Base-by-base conservation (phyloP, 2,797 vertebrate species). In the Epinephelus coioides region DNA sequence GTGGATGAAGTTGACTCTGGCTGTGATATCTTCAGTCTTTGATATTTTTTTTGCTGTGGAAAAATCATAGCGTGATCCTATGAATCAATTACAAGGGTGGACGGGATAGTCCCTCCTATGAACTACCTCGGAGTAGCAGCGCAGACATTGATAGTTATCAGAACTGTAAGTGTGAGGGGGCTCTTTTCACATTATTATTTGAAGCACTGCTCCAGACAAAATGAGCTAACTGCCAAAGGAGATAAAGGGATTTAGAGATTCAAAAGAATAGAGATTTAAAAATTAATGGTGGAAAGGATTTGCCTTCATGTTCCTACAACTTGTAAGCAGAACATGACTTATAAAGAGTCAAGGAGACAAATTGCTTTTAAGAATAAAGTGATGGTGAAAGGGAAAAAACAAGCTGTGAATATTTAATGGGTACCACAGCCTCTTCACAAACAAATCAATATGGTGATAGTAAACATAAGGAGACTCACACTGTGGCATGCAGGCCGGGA, bases 341-440 rank as follows among this genome's bases (percentile, higher is more conserved):
- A 87, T 78, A 86, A 87, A 79, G 86, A 89, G 88, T 89, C 88
- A 68, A 71, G 86, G 84, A 94, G 88, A 93, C 92, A 93, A 93
- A 93, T 92, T 88, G 90, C 86, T 89, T 92, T 91, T 91, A 90
- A 87, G 80, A 87, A 93, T 93, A 91, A 92, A 93, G 92, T 87
- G 92, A 92, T 91, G 91, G 91, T 89, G 90, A 91, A 92, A 88
- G 82, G 86, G 73, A 73, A 90, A 90, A 91, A 94, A 91, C 90
- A 94, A 92, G 87, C 89, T 19, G 92, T 94, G 92, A 95, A 95
- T 95, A 94, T 95, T 94, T 95, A 93, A 95, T 95, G 90, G 84
- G 73, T 76, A 89, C 78, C 87, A 66, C 86, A 88, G 88, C 89
- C 88, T 93, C 86, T 93, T 91, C 88, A 75, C 91, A 95, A 95